Percentiles rank a stretch among this genome's conserved stretches.
Evolutionary conservation across 2,113 vertebrate species (phyloP).

Genomic region (Bucco capensis): DNA sequence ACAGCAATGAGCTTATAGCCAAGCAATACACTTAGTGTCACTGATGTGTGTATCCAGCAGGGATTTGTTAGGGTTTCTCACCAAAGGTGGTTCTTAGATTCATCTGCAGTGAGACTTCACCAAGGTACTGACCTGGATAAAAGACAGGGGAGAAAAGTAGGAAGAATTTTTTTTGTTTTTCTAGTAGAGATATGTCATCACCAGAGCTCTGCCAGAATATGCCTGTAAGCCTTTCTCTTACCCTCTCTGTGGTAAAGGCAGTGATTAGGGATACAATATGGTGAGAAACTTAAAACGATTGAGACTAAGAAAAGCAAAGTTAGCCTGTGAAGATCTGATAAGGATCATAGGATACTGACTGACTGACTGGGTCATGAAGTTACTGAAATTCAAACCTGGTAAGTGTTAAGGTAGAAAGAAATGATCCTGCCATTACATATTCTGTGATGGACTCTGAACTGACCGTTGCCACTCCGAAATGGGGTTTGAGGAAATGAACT

Average conservation of each 20-base stretch:
- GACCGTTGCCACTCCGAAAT: not conserved
- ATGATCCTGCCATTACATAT: rapidly evolving
- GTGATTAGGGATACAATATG: not conserved
- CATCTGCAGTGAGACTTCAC: not conserved
- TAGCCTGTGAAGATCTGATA: not conserved
- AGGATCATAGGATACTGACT: not conserved
- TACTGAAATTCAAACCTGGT: not conserved
- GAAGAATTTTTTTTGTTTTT: not conserved
- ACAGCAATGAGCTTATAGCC: not conserved
- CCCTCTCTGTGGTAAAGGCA: not conserved
- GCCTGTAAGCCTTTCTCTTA: not conserved
- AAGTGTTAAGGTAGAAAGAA: not conserved
- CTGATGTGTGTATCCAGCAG: rapidly evolving
- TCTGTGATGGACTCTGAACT: not conserved
- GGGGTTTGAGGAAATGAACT: not conserved
- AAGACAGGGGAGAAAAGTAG: not conserved
- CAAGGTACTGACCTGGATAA: not conserved
- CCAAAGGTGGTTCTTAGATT: not conserved
- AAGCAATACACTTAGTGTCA: not conserved
- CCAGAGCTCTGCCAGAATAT: not conserved
- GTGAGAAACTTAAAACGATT: not conserved
- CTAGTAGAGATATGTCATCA: not conserved
- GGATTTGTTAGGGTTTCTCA: not conserved
- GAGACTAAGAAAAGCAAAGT: not conserved
- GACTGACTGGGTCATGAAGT: not conserved